Evolutionary conservation across 2,888 invertebrate genomes (phyloP).

Genomic region (Apocheima hispidaria): DNA sequence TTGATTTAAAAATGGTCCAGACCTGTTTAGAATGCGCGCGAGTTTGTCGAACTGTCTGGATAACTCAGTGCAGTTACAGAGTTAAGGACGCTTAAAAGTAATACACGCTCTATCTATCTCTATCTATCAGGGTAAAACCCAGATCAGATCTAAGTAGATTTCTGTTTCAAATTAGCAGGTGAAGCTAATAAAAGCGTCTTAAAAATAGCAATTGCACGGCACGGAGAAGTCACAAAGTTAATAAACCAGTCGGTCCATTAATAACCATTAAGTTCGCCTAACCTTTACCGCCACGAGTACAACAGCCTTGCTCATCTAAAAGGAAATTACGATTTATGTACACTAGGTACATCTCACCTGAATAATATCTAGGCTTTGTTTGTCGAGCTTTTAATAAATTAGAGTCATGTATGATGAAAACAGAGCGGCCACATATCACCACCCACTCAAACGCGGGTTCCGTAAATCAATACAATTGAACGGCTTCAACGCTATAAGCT

Average conservation of each 20-base stretch:
- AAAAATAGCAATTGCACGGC: constrained; percentile 17
- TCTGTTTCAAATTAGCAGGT: constrained; percentile 4
- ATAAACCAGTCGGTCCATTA: constrained; percentile 15
- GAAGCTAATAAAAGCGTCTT: constrained; percentile 13
- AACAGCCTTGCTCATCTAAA: constrained; percentile 17
- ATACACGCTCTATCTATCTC: no score
- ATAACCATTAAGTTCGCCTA: constrained; percentile 11
- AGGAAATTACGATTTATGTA: constrained; percentile 30
- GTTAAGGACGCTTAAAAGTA: no score
- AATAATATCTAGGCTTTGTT: constrained; percentile 32
- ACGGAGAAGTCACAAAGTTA: constrained; percentile 5
- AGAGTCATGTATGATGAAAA: constrained; percentile 52
- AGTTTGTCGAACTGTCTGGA: no score
- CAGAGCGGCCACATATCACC: constrained; percentile 63
- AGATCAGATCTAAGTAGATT: neutral
- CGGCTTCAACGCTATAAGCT: constrained; percentile 65
- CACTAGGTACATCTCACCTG: constrained; percentile 9
- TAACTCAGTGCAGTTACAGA: no score
- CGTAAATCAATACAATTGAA: constrained; percentile 74
- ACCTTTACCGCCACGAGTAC: constrained; percentile 6
- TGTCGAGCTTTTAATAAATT: constrained; percentile 57
- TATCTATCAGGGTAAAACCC: neutral
- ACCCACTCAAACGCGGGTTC: constrained; percentile 63
- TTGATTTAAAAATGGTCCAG: constrained; percentile 7
- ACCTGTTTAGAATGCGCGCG: neutral